These are phyloP conservation scores for Motacilla alba DNA, from an alignment of 2,113 vertebrate species.

Conservation along the genomic window DNA sequence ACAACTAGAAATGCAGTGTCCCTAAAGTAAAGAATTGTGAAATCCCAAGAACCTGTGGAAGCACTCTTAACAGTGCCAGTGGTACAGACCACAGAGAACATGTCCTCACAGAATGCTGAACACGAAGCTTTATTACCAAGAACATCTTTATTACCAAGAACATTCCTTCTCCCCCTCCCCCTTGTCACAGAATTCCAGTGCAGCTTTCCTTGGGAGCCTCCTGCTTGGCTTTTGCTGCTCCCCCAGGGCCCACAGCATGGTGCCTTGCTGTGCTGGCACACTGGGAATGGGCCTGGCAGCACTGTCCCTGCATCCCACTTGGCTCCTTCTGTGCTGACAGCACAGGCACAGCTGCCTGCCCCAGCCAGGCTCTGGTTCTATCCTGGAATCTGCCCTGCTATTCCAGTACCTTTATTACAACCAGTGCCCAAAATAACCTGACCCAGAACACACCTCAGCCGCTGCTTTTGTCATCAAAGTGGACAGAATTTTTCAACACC, in stretches of 20 bases:
- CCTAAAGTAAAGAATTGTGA: background rate
- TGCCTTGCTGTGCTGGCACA: accelerated
- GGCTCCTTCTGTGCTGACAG: accelerated
- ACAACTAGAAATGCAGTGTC: background rate
- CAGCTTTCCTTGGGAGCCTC: background rate
- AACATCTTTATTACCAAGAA: background rate
- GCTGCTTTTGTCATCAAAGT: background rate
- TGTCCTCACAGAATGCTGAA: background rate
- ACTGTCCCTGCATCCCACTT: accelerated
- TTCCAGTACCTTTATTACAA: background rate
- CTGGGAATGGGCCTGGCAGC: no score
- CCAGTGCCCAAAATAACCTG: background rate
- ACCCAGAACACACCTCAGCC: background rate
- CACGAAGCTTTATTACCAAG: background rate
- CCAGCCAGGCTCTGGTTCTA: accelerated
- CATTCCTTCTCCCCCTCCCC: background rate
- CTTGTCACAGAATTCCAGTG: background rate
- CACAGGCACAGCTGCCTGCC: background rate
- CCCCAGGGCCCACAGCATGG: accelerated
- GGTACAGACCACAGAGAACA: background rate
- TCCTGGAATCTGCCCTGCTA: background rate
- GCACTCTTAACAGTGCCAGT: background rate
- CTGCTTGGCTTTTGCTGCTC: accelerated
- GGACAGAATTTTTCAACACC: background rate
- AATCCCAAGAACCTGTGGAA: background rate